A percentile compares a stretch with the other conserved stretches of the same genome.
Evolutionary conservation across 1,140 invertebrate species (phyloP).

Genomic region (Aphaenogaster floridana): DNA sequence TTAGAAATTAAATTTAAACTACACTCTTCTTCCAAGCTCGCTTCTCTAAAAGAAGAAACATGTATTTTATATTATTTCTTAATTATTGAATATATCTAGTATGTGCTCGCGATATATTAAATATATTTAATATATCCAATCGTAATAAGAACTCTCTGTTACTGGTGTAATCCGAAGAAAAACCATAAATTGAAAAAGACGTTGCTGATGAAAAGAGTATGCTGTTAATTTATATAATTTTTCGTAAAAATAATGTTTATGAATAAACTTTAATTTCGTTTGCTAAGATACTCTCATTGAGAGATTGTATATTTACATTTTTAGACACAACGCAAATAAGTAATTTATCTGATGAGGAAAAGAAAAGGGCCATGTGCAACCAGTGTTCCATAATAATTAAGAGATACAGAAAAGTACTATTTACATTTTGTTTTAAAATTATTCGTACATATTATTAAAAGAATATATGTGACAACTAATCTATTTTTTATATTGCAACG

Average conservation of each 20-base stretch:
- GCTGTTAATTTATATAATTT: constrained; percentile 68
- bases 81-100: constrained; percentile 57
- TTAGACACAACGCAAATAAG: constrained; percentile 4
- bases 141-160: constrained; percentile 45
- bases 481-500: background rate
- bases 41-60: constrained; percentile 51
- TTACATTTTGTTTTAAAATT: background rate
- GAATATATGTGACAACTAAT: background rate
- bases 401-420: background rate
- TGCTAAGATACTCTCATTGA: constrained; percentile 1
- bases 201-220: constrained; percentile 67
- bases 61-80: constrained; percentile 70
- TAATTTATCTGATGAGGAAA: constrained; percentile 44
- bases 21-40: constrained; percentile 69
- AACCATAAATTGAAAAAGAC: constrained; percentile 4
- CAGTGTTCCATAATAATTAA: constrained; percentile 61
- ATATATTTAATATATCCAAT: constrained; percentile 54
- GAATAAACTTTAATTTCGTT: constrained; percentile 1
- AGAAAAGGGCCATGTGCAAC: constrained; percentile 64
- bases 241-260: constrained; percentile 17
- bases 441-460: background rate
- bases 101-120: constrained; percentile 48
- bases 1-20: constrained; percentile 65
- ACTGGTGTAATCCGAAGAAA: constrained; percentile 24
- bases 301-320: constrained; percentile 18